Evolutionary conservation across 2,113 vertebrate genomes (phyloP).

Genomic region (Neotoma lepida): DNA sequence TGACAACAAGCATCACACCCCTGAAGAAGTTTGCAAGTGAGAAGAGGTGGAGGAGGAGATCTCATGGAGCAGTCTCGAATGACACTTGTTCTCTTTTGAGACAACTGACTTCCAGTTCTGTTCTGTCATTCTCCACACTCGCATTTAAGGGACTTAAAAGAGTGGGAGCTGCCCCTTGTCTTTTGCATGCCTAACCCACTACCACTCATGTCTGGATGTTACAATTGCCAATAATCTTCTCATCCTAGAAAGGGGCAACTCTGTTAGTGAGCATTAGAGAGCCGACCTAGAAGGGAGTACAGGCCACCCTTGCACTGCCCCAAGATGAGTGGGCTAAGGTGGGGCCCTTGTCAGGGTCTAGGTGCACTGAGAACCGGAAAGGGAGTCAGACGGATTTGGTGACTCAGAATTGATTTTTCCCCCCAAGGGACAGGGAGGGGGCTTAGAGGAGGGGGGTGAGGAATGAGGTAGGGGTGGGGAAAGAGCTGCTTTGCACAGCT

Average conservation of each 20-base stretch:
- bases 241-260: conserved; percentile 27
- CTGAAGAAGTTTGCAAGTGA: conserved; percentile 80
- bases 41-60: conserved; percentile 73
- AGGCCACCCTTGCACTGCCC: conserved; percentile 47
- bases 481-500: conserved; percentile 71
- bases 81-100: conserved; percentile 78
- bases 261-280: conserved; percentile 21
- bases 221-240: conserved; percentile 51
- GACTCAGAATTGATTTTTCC: conserved; percentile 79
- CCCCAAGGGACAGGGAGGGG: conserved; percentile 76
- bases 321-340: conserved; percentile 64
- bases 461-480: conserved; percentile 63
- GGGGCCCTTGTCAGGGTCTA: conserved; percentile 78
- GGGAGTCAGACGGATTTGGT: conserved; percentile 78
- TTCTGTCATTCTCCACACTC: conserved; percentile 64
- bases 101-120: conserved; percentile 58
- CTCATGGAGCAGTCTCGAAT: conserved; percentile 74
- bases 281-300: conserved; percentile 37
- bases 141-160: conserved; percentile 62
- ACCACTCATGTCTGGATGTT: conserved; percentile 25
- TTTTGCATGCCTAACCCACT: conserved; percentile 55
- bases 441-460: conserved; percentile 56
- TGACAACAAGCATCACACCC: conserved; percentile 73
- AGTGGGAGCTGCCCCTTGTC: conserved; percentile 59
- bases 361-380: conserved; percentile 78